Conservation (phyloP, 2,113 vertebrate genomes). For the Melospiza melodia region DNA sequence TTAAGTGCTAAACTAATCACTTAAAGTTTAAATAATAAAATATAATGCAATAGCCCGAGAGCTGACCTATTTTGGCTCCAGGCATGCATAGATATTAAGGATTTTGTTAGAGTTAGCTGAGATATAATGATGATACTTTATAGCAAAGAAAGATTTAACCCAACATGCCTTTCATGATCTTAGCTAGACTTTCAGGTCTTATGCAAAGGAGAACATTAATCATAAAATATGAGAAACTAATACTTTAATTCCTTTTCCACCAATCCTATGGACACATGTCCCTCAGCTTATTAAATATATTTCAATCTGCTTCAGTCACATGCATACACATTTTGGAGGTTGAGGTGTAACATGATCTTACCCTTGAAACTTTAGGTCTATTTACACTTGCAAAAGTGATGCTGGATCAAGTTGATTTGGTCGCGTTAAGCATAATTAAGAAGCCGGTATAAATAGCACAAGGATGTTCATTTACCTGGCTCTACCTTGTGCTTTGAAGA, state of each 20-base stretch:
- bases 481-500: slow-evolving; percentile 4
- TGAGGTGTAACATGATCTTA: slow-evolving; percentile 20
- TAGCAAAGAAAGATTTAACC: slow-evolving; percentile 68
- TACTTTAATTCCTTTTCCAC: slow-evolving; percentile 75
- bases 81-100: slow-evolving; percentile 30
- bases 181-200: slow-evolving; percentile 47
- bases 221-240: slow-evolving; percentile 78
- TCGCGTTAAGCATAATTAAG: slow-evolving; percentile 25
- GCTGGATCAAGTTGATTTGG: neutral
- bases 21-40: slow-evolving; percentile 65
- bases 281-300: slow-evolving; percentile 51
- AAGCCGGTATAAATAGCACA: slow-evolving; percentile 5
- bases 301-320: slow-evolving; percentile 36
- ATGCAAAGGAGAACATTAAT: slow-evolving; percentile 71
- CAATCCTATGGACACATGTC: slow-evolving; percentile 52
- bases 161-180: slow-evolving; percentile 63
- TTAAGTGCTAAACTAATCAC: slow-evolving; percentile 43
- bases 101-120: slow-evolving; percentile 56
- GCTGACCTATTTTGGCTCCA: slow-evolving; percentile 57
- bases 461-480: neutral
- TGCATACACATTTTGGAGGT: neutral
- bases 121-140: slow-evolving; percentile 46
- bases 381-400: slow-evolving; percentile 52
- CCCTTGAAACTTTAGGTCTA: slow-evolving; percentile 20
- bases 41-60: slow-evolving; percentile 2